phyloP scores from a whole-genome alignment of 2,113 vertebrate genomes.

The Planiliza haematocheilus region DNA sequence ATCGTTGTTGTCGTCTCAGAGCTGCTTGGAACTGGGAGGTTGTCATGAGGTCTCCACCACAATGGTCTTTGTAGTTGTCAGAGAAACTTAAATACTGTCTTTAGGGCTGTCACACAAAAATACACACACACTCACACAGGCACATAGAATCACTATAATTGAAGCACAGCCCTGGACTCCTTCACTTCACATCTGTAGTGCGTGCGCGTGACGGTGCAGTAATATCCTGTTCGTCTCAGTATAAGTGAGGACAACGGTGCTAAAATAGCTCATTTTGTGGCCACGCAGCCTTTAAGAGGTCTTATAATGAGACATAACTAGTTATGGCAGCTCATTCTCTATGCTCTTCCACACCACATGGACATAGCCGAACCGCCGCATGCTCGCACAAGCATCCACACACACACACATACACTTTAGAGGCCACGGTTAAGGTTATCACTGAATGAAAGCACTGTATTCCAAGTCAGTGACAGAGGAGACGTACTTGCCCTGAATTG shows the following conservation, averaged over 20 bases:
- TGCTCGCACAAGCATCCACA: conserved; percentile 11
- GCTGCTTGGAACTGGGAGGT: conserved; percentile 49
- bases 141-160: conserved; percentile 57
- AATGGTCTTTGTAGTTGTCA: conserved; percentile 70
- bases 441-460: conserved; percentile 37
- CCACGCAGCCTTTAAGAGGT: conserved; percentile 59
- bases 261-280: conserved; percentile 70
- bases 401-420: conserved; percentile 20
- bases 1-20: conserved; percentile 48
- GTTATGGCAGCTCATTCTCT: conserved; percentile 76
- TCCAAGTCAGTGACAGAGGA: conserved; percentile 33
- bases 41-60: conserved; percentile 63
- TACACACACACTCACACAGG: conserved; percentile 10
- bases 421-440: conserved; percentile 46
- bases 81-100: conserved; percentile 69
- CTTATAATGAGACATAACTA: conserved; percentile 74
- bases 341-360: conserved; percentile 56
- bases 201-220: conserved; percentile 1
- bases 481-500: conserved; percentile 31
- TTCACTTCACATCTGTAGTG: conserved; percentile 42
- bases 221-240: conserved; percentile 52
- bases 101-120: conserved; percentile 64
- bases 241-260: conserved; percentile 63
- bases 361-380: conserved; percentile 29
- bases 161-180: conserved; percentile 43